Percentiles rank a stretch among this genome's conserved stretches.
phyloP scores from a whole-genome alignment of 2,113 vertebrate genomes.

The zebrafish (Danio rerio) region GRCz12tu NC_133181.1:47879001-47879500 shows the following conservation, averaged over 20 bases:
- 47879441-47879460: no score
- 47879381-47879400: no score
- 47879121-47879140: constrained; percentile 1
- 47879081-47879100: constrained; percentile 4
- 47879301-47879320: no score
- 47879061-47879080: background rate
- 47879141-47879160: constrained; percentile 9
- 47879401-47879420: no score
- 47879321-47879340: no score
- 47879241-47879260: background rate
- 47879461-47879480: no score
- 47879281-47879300: no score
- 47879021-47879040: background rate
- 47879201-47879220: background rate
- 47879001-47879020: background rate
- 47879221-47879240: background rate
- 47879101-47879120: background rate
- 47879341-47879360: no score
- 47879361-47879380: no score
- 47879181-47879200: background rate
- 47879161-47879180: constrained; percentile 1
- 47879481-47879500: no score
- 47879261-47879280: background rate
- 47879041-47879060: background rate
- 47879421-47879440: no score